phyloP scores from a whole-genome alignment of 2,113 vertebrate genomes.

The Grantiella picta region DNA sequence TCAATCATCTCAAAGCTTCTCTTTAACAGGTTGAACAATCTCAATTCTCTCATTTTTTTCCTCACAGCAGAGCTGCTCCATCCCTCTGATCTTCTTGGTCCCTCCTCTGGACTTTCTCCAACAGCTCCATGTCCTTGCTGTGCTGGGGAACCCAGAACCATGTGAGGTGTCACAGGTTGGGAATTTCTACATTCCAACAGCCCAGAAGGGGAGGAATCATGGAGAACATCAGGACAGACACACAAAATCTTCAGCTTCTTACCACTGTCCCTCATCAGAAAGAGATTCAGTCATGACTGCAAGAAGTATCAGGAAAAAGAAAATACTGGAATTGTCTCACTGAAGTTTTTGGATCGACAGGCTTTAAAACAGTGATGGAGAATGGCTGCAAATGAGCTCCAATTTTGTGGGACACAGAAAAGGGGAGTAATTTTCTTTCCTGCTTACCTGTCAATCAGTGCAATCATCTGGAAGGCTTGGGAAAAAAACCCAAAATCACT shows the following conservation, averaged over 20 bases:
- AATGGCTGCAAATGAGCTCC: neutral
- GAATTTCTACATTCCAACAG: neutral
- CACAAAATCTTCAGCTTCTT: neutral
- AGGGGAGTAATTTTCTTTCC: neutral
- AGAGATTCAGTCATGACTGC: accelerated
- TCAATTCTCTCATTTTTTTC: neutral
- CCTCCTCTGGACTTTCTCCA: accelerated
- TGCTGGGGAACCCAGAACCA: neutral
- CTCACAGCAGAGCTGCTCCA: neutral
- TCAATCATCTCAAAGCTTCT: neutral
- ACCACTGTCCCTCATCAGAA: accelerated
- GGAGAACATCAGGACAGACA: neutral
- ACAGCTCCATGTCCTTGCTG: neutral
- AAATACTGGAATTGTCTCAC: neutral
- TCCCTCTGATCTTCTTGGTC: neutral
- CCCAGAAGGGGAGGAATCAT: neutral
- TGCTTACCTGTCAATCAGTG: neutral
- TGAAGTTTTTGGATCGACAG: neutral
- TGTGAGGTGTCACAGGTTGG: accelerated
- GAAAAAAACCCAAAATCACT: neutral
- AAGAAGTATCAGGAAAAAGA: neutral
- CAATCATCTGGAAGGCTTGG: neutral
- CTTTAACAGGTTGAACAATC: neutral
- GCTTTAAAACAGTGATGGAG: neutral
- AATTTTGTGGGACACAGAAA: neutral